Evolutionary conservation across 2,113 vertebrate species (phyloP).

Genomic region (Sceloporus undulatus): DNA sequence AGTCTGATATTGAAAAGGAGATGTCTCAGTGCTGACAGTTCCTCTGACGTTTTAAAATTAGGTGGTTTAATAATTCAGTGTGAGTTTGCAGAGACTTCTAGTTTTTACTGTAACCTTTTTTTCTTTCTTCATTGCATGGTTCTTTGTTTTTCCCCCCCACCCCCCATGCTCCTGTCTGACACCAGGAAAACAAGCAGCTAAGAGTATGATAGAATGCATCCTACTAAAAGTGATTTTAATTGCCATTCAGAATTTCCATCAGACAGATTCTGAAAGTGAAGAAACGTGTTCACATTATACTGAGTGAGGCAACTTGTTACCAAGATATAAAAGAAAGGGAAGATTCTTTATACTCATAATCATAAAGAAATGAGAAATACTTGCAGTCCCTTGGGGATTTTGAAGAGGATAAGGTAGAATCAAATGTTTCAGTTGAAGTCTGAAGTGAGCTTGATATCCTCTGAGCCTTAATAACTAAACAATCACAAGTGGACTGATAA

Average conservation of each 20-base stretch:
- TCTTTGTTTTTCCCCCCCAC: slow-evolving; percentile 32
- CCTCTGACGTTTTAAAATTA: slow-evolving; percentile 53
- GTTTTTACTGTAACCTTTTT: slow-evolving; percentile 35
- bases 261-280: slow-evolving; percentile 19
- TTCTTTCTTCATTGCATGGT: slow-evolving; percentile 45
- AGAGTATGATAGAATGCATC: slow-evolving; percentile 30
- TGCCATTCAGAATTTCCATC: not conserved
- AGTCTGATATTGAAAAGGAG: slow-evolving; percentile 41
- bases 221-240: slow-evolving; percentile 39
- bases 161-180: too few relatives aligned
- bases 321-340: not conserved
- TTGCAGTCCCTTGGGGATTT: not conserved
- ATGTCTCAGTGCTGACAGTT: slow-evolving; percentile 21
- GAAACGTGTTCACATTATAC: not conserved
- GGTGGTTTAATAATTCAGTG: slow-evolving; percentile 53
- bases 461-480: too few relatives aligned
- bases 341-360: not conserved
- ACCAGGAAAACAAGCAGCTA: slow-evolving; percentile 47
- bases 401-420: not conserved
- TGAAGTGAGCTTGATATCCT: too few relatives aligned
- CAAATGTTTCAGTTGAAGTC: too few relatives aligned
- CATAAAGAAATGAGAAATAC: not conserved
- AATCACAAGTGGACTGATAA: too few relatives aligned
- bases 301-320: not conserved
- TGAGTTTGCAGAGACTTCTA: not conserved